Conservation (phyloP, 64 coral and sea anemone species). For the Montipora foliosa region DNA sequence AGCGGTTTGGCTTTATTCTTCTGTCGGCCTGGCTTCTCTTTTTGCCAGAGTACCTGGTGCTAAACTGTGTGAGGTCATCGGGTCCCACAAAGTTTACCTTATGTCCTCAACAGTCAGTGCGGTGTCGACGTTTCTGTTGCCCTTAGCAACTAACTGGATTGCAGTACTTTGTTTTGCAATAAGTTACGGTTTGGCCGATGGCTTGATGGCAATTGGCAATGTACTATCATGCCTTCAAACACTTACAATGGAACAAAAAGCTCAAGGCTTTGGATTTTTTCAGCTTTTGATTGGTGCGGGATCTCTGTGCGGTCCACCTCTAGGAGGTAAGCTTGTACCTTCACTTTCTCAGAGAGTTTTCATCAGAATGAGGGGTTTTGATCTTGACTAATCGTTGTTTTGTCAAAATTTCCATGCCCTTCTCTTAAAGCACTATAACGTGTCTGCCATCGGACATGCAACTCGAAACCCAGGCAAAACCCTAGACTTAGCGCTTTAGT, state of each 20-base stretch:
- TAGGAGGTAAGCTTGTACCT: slow-evolving; percentile 8
- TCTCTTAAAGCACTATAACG: too few relatives aligned
- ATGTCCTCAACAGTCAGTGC: not conserved
- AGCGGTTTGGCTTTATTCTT: slow-evolving; percentile 6
- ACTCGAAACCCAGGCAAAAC: too few relatives aligned
- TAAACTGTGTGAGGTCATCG: slow-evolving; percentile 22
- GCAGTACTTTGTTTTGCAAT: not conserved
- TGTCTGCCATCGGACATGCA: too few relatives aligned
- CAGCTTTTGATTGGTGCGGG: not conserved
- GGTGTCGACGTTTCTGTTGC: not conserved
- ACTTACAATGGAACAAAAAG: slow-evolving; percentile 29
- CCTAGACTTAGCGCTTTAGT: too few relatives aligned
- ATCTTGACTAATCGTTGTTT: too few relatives aligned
- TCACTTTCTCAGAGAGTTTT: not conserved
- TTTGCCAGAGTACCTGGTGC: slow-evolving; percentile 17
- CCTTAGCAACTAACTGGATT: slow-evolving; percentile 23
- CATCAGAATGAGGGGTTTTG: too few relatives aligned
- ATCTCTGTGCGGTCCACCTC: not conserved
- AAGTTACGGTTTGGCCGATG: slow-evolving; percentile 29
- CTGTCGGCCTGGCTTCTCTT: slow-evolving; percentile 9
- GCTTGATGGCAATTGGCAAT: slow-evolving; percentile 10
- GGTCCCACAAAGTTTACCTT: not conserved
- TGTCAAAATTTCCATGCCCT: too few relatives aligned
- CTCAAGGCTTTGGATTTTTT: slow-evolving; percentile 31
- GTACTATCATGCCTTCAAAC: not conserved